Percentiles rank a stretch among this genome's conserved stretches.
phyloP scores from a whole-genome alignment of 2,113 vertebrate genomes.

The Apteryx mantelli region DNA sequence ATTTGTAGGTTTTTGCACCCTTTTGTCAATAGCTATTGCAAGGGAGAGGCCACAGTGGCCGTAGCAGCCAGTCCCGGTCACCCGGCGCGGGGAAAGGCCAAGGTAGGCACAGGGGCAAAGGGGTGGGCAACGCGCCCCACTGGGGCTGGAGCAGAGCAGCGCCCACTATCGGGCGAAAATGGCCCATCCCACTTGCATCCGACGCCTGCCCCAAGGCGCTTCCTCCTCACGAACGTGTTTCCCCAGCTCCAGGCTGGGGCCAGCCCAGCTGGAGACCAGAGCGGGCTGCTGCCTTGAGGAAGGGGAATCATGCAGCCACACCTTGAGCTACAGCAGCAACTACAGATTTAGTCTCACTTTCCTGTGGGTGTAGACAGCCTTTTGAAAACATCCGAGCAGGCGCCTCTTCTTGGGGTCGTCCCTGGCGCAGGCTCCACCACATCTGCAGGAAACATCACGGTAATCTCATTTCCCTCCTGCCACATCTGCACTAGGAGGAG shows the following conservation, averaged over 20 bases:
- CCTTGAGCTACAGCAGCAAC: background rate
- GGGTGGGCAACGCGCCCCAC: too few species aligned
- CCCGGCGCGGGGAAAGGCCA: too few species aligned
- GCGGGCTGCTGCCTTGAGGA: background rate
- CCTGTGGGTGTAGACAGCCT: background rate
- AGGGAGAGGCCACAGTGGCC: too few species aligned
- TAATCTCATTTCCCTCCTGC: background rate
- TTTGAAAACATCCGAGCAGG: background rate
- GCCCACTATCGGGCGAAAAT: too few species aligned
- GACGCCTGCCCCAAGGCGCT: too few species aligned
- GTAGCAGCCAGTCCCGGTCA: too few species aligned
- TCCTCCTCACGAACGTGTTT: too few species aligned
- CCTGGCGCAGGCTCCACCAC: fast-evolving
- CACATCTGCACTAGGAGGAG: background rate
- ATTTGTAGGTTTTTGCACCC: background rate
- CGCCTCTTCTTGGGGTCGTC: background rate
- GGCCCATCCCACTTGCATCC: too few species aligned
- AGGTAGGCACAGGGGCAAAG: too few species aligned
- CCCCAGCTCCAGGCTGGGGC: too few species aligned
- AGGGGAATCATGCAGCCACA: background rate
- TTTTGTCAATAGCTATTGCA: background rate
- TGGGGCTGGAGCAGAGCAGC: too few species aligned
- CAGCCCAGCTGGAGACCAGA: background rate
- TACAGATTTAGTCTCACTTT: background rate
- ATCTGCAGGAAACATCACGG: background rate